phyloP scores from a whole-genome alignment of 1,140 invertebrate species.

The Trichonephila inaurata region DNA sequence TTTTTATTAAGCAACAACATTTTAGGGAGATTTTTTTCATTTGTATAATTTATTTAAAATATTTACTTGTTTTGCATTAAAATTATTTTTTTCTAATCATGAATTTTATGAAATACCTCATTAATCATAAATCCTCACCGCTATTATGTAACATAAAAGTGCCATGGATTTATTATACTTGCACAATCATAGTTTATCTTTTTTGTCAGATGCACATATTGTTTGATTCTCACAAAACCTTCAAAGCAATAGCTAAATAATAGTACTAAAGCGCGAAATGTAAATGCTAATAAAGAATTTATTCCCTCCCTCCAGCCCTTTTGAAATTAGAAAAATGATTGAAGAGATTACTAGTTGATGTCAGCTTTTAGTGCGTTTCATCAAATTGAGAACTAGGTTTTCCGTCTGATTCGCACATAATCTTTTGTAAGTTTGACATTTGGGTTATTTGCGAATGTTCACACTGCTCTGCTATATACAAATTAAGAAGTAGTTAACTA shows the following conservation, averaged over 20 bases:
- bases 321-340: slow-evolving; percentile 39
- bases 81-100: too few relatives aligned
- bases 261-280: slow-evolving; percentile 24
- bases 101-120: too few relatives aligned
- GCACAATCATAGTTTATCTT: not conserved
- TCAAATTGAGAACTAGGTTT: not conserved
- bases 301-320: not conserved
- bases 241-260: slow-evolving; percentile 31
- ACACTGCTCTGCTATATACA: too few relatives aligned
- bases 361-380: not conserved
- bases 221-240: slow-evolving; percentile 7
- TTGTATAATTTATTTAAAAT: too few relatives aligned
- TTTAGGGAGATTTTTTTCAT: too few relatives aligned
- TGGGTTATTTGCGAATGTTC: not conserved
- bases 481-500: too few relatives aligned
- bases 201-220: not conserved
- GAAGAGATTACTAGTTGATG: slow-evolving; percentile 2
- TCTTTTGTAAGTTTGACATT: not conserved
- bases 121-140: too few relatives aligned
- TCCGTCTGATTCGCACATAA: not conserved
- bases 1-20: too few relatives aligned
- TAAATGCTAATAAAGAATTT: not conserved
- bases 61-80: too few relatives aligned
- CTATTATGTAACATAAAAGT: too few relatives aligned
- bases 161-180: not conserved